Base-by-base conservation (phyloP, 2,113 vertebrate species). In the Melozone crissalis region DNA sequence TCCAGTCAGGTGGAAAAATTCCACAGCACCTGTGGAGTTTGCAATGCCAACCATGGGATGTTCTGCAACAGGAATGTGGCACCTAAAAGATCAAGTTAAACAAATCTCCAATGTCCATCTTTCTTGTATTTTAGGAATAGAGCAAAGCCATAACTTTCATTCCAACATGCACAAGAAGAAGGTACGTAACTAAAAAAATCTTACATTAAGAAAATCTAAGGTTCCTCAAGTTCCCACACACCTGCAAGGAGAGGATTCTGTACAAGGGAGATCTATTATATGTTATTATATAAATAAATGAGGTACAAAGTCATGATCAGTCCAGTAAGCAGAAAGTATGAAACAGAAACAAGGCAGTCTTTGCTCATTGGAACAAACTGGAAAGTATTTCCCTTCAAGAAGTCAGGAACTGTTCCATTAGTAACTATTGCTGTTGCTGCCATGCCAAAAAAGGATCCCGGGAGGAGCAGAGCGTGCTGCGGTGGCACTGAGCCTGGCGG, bases 21-120 rank as follows among this genome's bases (percentile, higher is more conserved):
- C 98, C 88, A 99, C 88, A 2, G 98, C 97, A 3, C 99, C 99
- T 0, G 87, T 96, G 5, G 99, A 99, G 63, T 98, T 97, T 16
- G 98, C 99, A 52, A 99, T 93, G 28, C 98, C 99, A 92, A 99
- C 93, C 84, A 99, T 75, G 10, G 98, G 97, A 52, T 87, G 95
- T 43, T 97, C 98, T 3, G 97, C 98, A 73, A 99, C 83, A 0
- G 97, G 98, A 52, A 99, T 5, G 3, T 99, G 99, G 94, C 99
- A 99, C 99, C 99, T 99, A 47, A 31, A 73, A 96, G 49, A 89
- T 46, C 30, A 84, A 84, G 58, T 90, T 35, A 68, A 86, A 37
- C 33, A 73, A 33, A 9, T 17, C 41, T 26, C 39, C 16, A 69
- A 11, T 3, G 6, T 31, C 66, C 26, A 7, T 5, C 20, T 35